phyloP scores from a whole-genome alignment of 2,888 invertebrate genomes.

The Andrena dorsata region DNA sequence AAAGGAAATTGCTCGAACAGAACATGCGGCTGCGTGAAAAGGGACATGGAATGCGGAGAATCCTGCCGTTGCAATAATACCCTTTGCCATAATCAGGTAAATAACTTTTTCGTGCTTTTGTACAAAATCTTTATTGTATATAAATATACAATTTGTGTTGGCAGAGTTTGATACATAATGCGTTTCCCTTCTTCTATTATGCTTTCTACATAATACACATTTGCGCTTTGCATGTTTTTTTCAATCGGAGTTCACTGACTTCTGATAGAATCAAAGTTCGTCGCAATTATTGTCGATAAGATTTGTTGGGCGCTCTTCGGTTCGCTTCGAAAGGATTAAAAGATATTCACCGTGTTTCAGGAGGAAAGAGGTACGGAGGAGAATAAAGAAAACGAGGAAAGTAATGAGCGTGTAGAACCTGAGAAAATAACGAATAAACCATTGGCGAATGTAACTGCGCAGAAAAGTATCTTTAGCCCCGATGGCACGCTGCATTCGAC shows the following conservation, averaged over 20 bases:
- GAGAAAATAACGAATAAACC: slow-evolving; percentile 32
- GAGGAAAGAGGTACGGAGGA: not conserved
- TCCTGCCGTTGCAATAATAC: slow-evolving; percentile 68
- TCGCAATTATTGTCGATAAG: too few relatives aligned
- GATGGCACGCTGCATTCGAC: not conserved
- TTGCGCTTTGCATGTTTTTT: too few relatives aligned
- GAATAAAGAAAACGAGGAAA: slow-evolving; percentile 37
- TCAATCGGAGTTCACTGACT: too few relatives aligned
- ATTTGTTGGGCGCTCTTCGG: too few relatives aligned
- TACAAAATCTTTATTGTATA: not conserved
- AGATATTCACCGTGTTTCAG: not conserved
- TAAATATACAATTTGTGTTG: too few relatives aligned
- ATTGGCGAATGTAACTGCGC: not conserved
- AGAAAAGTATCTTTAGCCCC: slow-evolving; percentile 44
- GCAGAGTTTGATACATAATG: too few relatives aligned
- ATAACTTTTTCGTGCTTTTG: not conserved
- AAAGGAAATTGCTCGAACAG: slow-evolving; percentile 69
- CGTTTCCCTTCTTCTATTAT: too few relatives aligned
- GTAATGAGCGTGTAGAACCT: not conserved
- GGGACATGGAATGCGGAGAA: slow-evolving; percentile 55
- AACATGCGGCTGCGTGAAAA: slow-evolving; percentile 75
- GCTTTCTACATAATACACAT: too few relatives aligned
- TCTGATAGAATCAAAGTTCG: too few relatives aligned
- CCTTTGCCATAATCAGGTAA: slow-evolving; percentile 74
- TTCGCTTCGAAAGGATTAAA: too few relatives aligned